Percentiles rank a stretch among this genome's conserved stretches.
Conservation (phyloP, 2,797 vertebrate genomes). For the Tympanoctomys barrerae region DNA sequence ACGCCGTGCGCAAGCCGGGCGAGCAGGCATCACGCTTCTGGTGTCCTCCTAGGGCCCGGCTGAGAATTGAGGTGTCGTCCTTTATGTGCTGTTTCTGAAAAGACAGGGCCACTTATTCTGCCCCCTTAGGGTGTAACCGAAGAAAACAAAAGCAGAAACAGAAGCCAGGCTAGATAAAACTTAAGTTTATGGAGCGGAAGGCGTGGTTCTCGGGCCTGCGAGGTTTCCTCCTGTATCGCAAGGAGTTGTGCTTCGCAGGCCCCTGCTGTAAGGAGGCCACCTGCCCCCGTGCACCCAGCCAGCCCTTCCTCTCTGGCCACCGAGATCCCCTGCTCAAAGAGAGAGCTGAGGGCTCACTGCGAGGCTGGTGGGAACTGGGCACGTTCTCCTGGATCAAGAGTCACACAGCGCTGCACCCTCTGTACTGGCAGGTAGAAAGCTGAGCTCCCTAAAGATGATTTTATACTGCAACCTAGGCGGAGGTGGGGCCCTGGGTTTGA, state of each 20-base stretch:
- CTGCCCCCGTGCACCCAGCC: not conserved
- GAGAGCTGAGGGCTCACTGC: not conserved
- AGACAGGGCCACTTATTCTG: not conserved
- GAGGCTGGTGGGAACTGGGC: not conserved
- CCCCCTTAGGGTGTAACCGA: not conserved
- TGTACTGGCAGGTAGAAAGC: not conserved
- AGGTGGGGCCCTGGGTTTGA: not conserved
- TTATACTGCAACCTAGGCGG: accelerated
- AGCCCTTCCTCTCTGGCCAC: not conserved
- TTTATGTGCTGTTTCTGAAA: slow-evolving; percentile 53
- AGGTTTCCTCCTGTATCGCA: not conserved
- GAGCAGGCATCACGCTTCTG: slow-evolving; percentile 35
- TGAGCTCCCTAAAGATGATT: not conserved
- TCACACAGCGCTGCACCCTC: not conserved
- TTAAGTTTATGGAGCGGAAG: not conserved
- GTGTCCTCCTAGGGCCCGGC: slow-evolving; percentile 48
- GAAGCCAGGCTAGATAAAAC: not conserved
- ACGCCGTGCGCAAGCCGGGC: not conserved
- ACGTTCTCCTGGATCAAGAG: not conserved
- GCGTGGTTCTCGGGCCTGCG: not conserved
- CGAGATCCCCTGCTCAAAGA: not conserved
- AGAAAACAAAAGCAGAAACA: not conserved
- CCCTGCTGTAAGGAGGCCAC: not conserved
- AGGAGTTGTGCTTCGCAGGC: not conserved
- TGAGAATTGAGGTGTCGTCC: slow-evolving; percentile 41